A percentile compares a stretch with the other conserved stretches of the same genome.
Evolutionary conservation across 2,888 invertebrate species (phyloP).

Genomic region (Cheilosia variabilis): DNA sequence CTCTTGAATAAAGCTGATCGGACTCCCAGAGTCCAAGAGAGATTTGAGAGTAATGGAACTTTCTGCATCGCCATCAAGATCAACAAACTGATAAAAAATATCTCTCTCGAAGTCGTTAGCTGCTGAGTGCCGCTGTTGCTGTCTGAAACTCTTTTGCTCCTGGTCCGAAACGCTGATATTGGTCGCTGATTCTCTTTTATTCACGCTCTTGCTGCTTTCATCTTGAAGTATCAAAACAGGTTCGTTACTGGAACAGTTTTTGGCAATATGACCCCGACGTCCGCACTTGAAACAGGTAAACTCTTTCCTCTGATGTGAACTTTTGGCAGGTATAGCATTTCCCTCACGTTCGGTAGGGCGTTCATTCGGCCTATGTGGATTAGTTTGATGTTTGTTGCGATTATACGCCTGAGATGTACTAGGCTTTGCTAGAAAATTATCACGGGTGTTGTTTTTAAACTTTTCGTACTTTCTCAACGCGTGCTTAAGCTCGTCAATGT

Average conservation of each 20-base stretch:
- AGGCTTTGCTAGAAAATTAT: slow-evolving; percentile 1
- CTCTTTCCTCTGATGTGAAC: slow-evolving; percentile 17
- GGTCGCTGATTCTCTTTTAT: too few species aligned
- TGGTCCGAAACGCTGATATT: not conserved
- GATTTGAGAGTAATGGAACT: slow-evolving; percentile 13
- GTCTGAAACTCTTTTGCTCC: too few species aligned
- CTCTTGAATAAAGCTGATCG: slow-evolving; percentile 52
- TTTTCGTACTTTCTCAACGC: slow-evolving; percentile 21
- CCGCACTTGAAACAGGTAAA: slow-evolving; percentile 53
- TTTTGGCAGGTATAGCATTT: slow-evolving; percentile 8
- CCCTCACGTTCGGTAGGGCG: slow-evolving; percentile 30
- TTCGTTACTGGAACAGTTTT: slow-evolving; percentile 29
- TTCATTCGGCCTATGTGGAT: not conserved
- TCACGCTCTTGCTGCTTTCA: too few species aligned
- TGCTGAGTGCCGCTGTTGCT: too few species aligned
- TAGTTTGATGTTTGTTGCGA: slow-evolving; percentile 18
- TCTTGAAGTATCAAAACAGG: slow-evolving; percentile 2
- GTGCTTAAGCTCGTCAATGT: slow-evolving; percentile 33
- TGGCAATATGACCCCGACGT: slow-evolving; percentile 33
- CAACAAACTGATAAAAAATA: too few species aligned
- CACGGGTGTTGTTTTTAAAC: slow-evolving; percentile 39
- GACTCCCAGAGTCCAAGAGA: slow-evolving; percentile 56
- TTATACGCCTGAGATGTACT: slow-evolving; percentile 30
- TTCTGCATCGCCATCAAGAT: too few species aligned
- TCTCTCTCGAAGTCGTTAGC: too few species aligned